These are phyloP conservation scores for Periophthalmodon schlosseri DNA, from an alignment of 2,113 vertebrate genomes.

Conservation along the genomic window DNA sequence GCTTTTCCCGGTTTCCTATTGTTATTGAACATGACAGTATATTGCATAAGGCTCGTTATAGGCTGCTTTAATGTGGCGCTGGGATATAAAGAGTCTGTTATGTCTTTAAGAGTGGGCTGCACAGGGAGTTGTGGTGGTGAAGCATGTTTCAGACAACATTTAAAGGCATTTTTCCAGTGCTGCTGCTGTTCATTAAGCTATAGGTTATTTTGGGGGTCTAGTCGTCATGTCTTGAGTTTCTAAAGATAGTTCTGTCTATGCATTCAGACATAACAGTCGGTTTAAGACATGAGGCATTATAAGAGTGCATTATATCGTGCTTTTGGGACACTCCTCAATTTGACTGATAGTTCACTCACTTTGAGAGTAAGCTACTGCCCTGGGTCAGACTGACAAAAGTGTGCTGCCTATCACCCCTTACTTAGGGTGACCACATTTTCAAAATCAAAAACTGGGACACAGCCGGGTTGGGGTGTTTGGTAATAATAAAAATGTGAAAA, in stretches of 20 bases:
- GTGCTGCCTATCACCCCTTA: no score
- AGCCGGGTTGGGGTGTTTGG: no score
- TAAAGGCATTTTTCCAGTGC: not conserved
- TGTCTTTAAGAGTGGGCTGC: not conserved
- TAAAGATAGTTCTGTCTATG: not conserved
- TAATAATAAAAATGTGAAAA: no score
- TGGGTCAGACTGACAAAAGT: no score
- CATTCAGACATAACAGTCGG: not conserved
- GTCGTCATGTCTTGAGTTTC: not conserved
- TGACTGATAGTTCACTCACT: no score
- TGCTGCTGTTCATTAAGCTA: not conserved
- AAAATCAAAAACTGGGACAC: no score
- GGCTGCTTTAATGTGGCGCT: not conserved
- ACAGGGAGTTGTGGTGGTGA: not conserved
- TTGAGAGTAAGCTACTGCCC: no score
- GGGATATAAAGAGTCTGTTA: slow-evolving; percentile 1
- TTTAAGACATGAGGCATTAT: not conserved
- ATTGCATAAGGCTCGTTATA: slow-evolving; percentile 1
- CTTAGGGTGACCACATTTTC: no score
- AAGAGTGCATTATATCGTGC: not conserved
- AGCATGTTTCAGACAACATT: slow-evolving; percentile 4
- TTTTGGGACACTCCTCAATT: not conserved
- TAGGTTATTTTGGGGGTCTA: not conserved
- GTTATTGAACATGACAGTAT: slow-evolving; percentile 3
- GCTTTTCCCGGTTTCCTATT: not conserved